Conservation (phyloP, 2,888 invertebrate genomes). For the Pyrgus malvae region DNA sequence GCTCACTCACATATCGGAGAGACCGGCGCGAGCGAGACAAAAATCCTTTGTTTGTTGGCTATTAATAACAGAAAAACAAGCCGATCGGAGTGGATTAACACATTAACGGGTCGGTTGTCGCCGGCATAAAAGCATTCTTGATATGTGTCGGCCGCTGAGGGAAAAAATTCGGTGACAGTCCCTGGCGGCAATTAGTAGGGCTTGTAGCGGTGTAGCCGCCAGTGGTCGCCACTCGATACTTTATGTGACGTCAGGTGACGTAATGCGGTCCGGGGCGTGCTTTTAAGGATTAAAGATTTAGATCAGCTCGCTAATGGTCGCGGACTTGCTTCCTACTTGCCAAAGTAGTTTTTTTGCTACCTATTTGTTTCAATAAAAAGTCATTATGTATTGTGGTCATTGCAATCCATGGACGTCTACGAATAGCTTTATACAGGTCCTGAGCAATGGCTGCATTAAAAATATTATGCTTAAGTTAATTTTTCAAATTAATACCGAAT, state of each 20-base stretch:
- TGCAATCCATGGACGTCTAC: too few relatives aligned
- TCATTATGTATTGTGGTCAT: too few relatives aligned
- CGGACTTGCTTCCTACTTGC: too few relatives aligned
- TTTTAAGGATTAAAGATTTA: not conserved
- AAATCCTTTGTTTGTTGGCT: constrained; percentile 57
- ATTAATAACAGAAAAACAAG: constrained; percentile 70
- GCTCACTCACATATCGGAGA: constrained; percentile 26
- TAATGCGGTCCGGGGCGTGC: not conserved
- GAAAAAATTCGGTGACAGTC: constrained; percentile 54
- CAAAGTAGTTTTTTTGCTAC: not conserved
- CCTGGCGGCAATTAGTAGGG: constrained; percentile 28
- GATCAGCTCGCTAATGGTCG: not conserved
- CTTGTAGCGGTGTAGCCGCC: constrained; percentile 19
- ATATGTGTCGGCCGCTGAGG: constrained; percentile 46
- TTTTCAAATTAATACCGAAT: too few relatives aligned
- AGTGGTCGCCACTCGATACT: constrained; percentile 13
- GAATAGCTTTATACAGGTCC: too few relatives aligned
- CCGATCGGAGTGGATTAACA: constrained; percentile 76
- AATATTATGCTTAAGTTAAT: too few relatives aligned
- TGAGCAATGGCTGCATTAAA: too few relatives aligned
- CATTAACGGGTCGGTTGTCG: constrained; percentile 69
- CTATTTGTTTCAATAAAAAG: too few relatives aligned
- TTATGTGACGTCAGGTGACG: constrained; percentile 24
- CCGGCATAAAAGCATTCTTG: constrained; percentile 72
- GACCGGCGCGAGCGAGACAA: constrained; percentile 43